phyloP scores from a whole-genome alignment of 2,797 vertebrate species.

The Microctenopoma lineatum region DNA sequence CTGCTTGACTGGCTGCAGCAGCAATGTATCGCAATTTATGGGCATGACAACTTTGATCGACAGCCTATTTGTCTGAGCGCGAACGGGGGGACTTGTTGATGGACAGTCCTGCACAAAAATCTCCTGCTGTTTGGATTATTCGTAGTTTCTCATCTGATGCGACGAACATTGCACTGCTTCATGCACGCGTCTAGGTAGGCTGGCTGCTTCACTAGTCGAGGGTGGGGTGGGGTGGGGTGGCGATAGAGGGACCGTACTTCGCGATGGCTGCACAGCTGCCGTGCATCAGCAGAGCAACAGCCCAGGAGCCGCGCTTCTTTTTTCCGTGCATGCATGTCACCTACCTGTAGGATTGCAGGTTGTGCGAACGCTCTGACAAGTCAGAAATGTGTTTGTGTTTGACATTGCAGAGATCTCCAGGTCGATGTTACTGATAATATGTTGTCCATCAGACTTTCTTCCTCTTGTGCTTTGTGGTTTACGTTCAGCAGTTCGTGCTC shows the following conservation, averaged over 20 bases:
- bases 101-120: conserved; percentile 18
- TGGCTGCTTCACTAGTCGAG: conserved; percentile 51
- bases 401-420: background rate
- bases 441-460: background rate
- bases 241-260: conserved; percentile 54
- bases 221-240: conserved; percentile 6
- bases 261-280: conserved; percentile 55
- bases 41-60: conserved; percentile 75
- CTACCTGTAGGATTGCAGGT: conserved; percentile 63
- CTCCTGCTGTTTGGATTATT: conserved; percentile 41
- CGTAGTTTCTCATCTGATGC: conserved; percentile 32
- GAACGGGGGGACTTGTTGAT: conserved; percentile 68
- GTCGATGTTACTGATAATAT: conserved; percentile 6
- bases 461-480: background rate
- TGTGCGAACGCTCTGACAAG: background rate
- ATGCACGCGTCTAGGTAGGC: conserved; percentile 56
- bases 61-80: conserved; percentile 61
- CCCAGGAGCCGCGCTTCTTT: conserved; percentile 8
- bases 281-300: conserved; percentile 53
- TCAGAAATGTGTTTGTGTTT: background rate
- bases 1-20: conserved; percentile 50
- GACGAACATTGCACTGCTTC: conserved; percentile 32
- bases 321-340: conserved; percentile 17
- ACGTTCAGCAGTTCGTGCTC: background rate
- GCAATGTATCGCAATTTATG: conserved; percentile 70